Evolutionary conservation across 2,888 invertebrate species (phyloP).

Genomic region (Adelphocoris suturalis): DNA sequence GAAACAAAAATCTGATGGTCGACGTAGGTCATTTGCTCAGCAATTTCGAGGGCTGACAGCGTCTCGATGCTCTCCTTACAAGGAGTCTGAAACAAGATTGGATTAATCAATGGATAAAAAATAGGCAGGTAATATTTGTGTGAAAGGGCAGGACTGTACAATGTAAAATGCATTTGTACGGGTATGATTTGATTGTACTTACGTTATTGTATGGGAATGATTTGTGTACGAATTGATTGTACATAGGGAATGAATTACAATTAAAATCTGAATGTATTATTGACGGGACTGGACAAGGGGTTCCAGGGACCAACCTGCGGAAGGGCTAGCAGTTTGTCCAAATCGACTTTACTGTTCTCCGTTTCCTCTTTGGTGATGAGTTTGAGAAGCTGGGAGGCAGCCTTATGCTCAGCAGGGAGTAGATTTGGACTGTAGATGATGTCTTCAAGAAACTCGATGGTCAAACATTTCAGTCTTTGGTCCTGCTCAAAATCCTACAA

Average conservation of each 20-base stretch:
- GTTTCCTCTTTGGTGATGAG: conserved; percentile 88
- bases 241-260: too few relatives aligned
- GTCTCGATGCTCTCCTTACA: conserved; percentile 92
- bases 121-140: too few relatives aligned
- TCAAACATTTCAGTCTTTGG: conserved; percentile 85
- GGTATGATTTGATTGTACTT: too few relatives aligned
- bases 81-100: conserved; percentile 82
- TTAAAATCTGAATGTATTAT: too few relatives aligned
- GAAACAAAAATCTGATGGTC: conserved; percentile 94
- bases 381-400: conserved; percentile 89
- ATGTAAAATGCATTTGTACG: too few relatives aligned
- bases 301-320: conserved; percentile 81
- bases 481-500: conserved; percentile 88
- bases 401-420: conserved; percentile 92
- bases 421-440: conserved; percentile 90
- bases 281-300: too few relatives aligned
- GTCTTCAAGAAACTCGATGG: conserved; percentile 92
- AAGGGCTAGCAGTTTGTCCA: conserved; percentile 84
- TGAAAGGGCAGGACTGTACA: too few relatives aligned
- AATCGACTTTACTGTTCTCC: conserved; percentile 84
- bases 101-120: background rate
- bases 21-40: conserved; percentile 94
- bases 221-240: too few relatives aligned
- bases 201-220: too few relatives aligned
- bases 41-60: conserved; percentile 92